These are phyloP conservation scores for Lamellibrachia luymesi DNA, from an alignment of 1,140 invertebrate species.

Conservation along the genomic window DNA sequence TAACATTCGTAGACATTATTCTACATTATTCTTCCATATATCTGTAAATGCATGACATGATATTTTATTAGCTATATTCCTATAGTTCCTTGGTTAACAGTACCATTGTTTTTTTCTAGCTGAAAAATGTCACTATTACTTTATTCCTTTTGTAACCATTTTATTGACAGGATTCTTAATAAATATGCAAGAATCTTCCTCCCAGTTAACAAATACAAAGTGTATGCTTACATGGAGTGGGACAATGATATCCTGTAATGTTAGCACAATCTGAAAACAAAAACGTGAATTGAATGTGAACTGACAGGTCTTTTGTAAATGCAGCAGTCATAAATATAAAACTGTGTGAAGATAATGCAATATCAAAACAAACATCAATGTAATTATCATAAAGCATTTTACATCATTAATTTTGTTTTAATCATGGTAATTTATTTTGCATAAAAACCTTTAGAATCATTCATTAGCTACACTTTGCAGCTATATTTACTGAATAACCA, in stretches of 20 bases:
- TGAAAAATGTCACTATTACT: too few relatives aligned
- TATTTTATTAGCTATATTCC: too few relatives aligned
- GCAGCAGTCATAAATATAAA: neutral
- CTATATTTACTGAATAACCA: neutral
- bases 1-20: neutral
- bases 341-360: neutral
- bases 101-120: too few relatives aligned
- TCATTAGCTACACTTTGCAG: neutral
- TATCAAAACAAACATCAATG: neutral
- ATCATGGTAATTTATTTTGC: neutral
- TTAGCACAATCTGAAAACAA: neutral
- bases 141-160: too few relatives aligned
- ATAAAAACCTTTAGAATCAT: neutral
- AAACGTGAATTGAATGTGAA: neutral
- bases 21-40: too few relatives aligned
- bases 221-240: neutral
- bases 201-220: neutral
- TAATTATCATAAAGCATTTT: neutral
- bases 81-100: too few relatives aligned
- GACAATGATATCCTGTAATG: neutral
- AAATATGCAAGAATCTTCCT: neutral
- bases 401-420: neutral
- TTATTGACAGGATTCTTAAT: too few relatives aligned
- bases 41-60: too few relatives aligned
- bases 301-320: neutral